A percentile compares a stretch with the other conserved stretches of the same genome.
phyloP scores from a whole-genome alignment of 2,113 vertebrate genomes.

The Panthera tigris region DNA sequence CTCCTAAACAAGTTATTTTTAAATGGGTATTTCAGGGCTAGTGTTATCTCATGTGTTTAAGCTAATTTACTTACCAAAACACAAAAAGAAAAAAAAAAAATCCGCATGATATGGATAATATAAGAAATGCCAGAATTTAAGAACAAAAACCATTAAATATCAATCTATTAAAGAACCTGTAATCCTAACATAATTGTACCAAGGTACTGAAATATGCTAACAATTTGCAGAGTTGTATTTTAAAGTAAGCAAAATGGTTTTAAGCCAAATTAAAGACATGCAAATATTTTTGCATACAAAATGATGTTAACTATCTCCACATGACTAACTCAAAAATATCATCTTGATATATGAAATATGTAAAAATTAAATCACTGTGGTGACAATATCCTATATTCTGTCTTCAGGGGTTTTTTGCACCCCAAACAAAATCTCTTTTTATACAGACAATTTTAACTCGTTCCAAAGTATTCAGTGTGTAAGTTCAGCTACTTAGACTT shows the following conservation, averaged over 20 bases:
- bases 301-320: background rate
- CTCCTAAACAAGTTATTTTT: slow-evolving; percentile 34
- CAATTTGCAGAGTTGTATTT: background rate
- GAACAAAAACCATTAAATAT: slow-evolving; percentile 19
- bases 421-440: background rate
- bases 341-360: slow-evolving; percentile 1
- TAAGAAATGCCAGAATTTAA: slow-evolving; percentile 19
- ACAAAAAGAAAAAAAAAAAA: background rate
- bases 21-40: background rate
- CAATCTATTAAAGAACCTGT: background rate
- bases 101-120: background rate
- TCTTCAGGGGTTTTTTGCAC: background rate
- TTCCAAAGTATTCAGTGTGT: background rate
- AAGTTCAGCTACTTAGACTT: slow-evolving; percentile 7
- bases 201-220: slow-evolving; percentile 25
- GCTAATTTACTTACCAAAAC: slow-evolving; percentile 18
- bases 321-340: background rate
- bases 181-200: background rate
- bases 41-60: background rate
- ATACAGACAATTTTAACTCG: background rate
- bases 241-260: slow-evolving; percentile 4
- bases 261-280: slow-evolving; percentile 9
- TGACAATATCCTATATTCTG: background rate
- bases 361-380: slow-evolving; percentile 9
- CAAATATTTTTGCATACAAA: slow-evolving; percentile 21